These are phyloP conservation scores for Epizoanthus stellaris DNA, from an alignment of 92 coral and sea anemone genomes.

Conservation along the genomic window DNA sequence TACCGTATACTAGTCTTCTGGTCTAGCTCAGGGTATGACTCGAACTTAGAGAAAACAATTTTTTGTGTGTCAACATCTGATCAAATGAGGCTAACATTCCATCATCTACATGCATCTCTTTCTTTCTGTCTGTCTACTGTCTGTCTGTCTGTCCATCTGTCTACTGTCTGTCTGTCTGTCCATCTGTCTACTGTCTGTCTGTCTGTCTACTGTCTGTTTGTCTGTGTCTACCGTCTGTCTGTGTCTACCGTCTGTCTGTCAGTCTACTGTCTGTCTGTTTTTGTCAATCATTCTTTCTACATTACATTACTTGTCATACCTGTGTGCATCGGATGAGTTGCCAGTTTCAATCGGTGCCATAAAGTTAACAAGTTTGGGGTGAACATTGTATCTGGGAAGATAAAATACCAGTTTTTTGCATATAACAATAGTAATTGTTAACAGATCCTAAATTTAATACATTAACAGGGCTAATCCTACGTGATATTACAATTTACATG, in stretches of 20 bases:
- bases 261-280: not conserved
- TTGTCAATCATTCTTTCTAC: not conserved
- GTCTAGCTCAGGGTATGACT: too few relatives aligned
- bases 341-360: conserved; percentile 96
- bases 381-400: conserved; percentile 80
- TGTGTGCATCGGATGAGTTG: conserved; percentile 81
- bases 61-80: too few relatives aligned
- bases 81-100: too few relatives aligned
- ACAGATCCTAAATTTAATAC: too few relatives aligned
- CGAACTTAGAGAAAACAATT: too few relatives aligned
- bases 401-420: not conserved
- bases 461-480: too few relatives aligned
- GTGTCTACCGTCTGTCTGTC: not conserved
- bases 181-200: not conserved
- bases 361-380: conserved; percentile 87
- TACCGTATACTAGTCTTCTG: not conserved
- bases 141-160: too few relatives aligned
- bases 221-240: not conserved
- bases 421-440: not conserved
- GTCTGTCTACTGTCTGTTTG: not conserved
- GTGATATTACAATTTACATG: too few relatives aligned
- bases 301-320: conserved; percentile 55
- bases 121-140: too few relatives aligned
- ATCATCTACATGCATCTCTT: too few relatives aligned
- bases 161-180: not conserved